Evolutionary conservation across 2,888 invertebrate genomes (phyloP), one percentile per base, ranked within the genome.

Genomic region (Panopea generosa): DNA sequence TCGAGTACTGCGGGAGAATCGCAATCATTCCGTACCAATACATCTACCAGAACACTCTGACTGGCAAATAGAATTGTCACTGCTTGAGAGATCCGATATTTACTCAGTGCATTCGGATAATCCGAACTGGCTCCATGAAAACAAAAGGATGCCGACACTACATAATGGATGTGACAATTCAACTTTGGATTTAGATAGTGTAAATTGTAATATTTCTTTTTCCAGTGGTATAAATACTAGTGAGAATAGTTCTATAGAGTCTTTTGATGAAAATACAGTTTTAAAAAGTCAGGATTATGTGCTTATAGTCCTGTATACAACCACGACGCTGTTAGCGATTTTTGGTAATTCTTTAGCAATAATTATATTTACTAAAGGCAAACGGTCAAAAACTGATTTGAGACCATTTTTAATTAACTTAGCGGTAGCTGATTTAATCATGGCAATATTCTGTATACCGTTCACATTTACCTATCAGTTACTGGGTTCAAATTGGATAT

Each of bases 381-480:
- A 86, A 50, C 78, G 90, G 65, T 92, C 91, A 0, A 84, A 90
- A 55, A 90, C 91, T 11, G 92, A 92, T 77, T 85, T 92, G 29
- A 83, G 93, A 67, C 84, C 87, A 7, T 97, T 98, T 92, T 97
- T 98, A 90, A 96, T 96, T 90, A 94, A 94, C 87, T 93, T 98
- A 83, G 97, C 98, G 0, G 94, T 97, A 52, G 97, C 98, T 38
- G 98, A 98, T 91, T 95, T 98, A 77, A 93, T 98, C 69, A 97
- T 98, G 95, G 96, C 97, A 0, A 90, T 97, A 29, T 96, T 98
- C 88, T 98, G 98, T 93, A 96, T 98, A 73, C 98, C 98, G 1
- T 97, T 97, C 90, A 96, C 97, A 1, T 97, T 93, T 85, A 93
- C 93, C 9, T 81, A 81, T 68, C 91, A 92, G 55, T 89, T 93